Conservation (phyloP, 2,888 invertebrate species). For the Eupithecia subfuscata region DNA sequence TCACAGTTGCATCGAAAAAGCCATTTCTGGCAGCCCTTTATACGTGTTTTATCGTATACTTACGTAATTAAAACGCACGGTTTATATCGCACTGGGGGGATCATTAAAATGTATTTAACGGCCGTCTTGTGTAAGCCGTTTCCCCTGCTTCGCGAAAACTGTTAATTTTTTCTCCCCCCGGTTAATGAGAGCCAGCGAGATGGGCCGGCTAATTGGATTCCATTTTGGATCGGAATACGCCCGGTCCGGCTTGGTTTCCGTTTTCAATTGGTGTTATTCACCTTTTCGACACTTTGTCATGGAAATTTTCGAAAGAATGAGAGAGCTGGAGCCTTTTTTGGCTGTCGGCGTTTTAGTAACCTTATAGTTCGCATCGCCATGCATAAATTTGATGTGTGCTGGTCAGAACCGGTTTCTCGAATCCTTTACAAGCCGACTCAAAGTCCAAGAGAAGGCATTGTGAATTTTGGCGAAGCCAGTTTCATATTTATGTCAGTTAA, state of each 20-base stretch:
- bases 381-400: constrained; percentile 36
- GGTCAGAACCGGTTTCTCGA: constrained; percentile 36
- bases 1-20: constrained; percentile 49
- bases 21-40: constrained; percentile 45
- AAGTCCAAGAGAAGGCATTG: neutral
- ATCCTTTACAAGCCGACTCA: constrained; percentile 27
- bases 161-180: constrained; percentile 56
- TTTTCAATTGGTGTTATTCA: constrained; percentile 59
- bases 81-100: constrained; percentile 53
- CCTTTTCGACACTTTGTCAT: constrained; percentile 61
- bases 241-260: constrained; percentile 60
- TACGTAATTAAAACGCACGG: constrained; percentile 62
- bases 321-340: constrained; percentile 24
- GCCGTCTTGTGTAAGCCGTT: constrained; percentile 64
- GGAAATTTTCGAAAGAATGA: constrained; percentile 49
- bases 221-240: constrained; percentile 72
- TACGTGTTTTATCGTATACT: constrained; percentile 60
- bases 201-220: constrained; percentile 78
- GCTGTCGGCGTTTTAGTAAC: constrained; percentile 36
- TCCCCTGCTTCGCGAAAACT: constrained; percentile 56
- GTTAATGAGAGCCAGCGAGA: constrained; percentile 71
- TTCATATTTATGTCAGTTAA: neutral
- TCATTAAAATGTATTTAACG: constrained; percentile 67
- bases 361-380: constrained; percentile 28
- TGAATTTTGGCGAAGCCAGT: neutral